Conservation (phyloP, 2,888 invertebrate genomes). For the Nemotelus pantherinus region DNA sequence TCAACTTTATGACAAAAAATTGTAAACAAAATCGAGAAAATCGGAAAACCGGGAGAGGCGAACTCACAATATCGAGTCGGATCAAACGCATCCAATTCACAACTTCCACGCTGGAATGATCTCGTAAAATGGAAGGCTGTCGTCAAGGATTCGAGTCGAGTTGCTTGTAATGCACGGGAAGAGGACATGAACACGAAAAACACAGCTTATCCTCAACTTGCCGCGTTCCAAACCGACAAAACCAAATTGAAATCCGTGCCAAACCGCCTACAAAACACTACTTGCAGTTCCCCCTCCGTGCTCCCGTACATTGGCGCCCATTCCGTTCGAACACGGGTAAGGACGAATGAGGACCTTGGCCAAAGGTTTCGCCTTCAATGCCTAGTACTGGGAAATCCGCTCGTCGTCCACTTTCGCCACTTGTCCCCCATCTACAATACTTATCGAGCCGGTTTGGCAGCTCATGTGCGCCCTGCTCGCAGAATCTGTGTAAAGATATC, state of each 20-base stretch:
- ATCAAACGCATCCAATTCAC: slow-evolving; percentile 47
- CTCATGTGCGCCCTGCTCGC: slow-evolving; percentile 8
- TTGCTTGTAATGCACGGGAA: slow-evolving; percentile 28
- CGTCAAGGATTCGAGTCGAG: slow-evolving; percentile 40
- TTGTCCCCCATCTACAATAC: slow-evolving; percentile 14
- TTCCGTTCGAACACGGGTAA: slow-evolving; percentile 9
- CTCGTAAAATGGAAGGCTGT: slow-evolving; percentile 46
- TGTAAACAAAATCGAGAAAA: slow-evolving; percentile 40
- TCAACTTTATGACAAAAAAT: slow-evolving; percentile 33
- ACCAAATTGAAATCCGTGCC: slow-evolving; percentile 38
- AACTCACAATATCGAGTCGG: slow-evolving; percentile 28
- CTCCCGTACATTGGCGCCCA: neutral
- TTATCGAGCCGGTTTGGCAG: slow-evolving; percentile 29
- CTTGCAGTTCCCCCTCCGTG: slow-evolving; percentile 6
- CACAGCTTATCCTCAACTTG: slow-evolving; percentile 37
- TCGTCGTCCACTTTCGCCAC: neutral
- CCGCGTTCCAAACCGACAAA: slow-evolving; percentile 40
- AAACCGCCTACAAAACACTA: slow-evolving; percentile 37
- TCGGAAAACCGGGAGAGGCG: slow-evolving; percentile 39
- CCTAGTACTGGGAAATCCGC: slow-evolving; percentile 47
- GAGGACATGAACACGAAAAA: slow-evolving; percentile 37
- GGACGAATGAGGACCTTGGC: slow-evolving; percentile 42
- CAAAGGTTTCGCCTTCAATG: slow-evolving; percentile 26
- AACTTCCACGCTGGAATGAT: slow-evolving; percentile 50
- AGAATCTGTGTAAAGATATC: slow-evolving; percentile 30